These are phyloP conservation scores for Mayetiola destructor DNA, from an alignment of 2,888 invertebrate genomes.

Conservation along the genomic window DNA sequence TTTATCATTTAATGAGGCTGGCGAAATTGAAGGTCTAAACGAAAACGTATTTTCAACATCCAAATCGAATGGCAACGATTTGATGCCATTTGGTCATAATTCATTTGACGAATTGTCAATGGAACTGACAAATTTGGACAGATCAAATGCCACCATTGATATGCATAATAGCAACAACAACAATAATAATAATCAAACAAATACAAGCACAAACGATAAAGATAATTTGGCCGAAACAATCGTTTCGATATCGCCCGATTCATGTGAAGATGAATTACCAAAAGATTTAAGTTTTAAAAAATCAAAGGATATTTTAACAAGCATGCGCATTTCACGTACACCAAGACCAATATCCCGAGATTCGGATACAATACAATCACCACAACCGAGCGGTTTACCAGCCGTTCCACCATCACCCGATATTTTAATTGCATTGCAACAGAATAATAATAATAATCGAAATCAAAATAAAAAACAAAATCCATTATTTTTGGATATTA, in stretches of 20 bases:
- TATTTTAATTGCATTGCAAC: conserved; percentile 36
- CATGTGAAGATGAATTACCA: conserved; percentile 40
- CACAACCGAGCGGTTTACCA: conserved; percentile 56
- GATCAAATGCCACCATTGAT: too few relatives aligned
- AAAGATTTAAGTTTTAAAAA: conserved; percentile 46
- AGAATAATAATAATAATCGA: conserved; percentile 18
- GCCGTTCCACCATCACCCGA: conserved; percentile 56
- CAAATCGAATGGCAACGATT: conserved; percentile 18
- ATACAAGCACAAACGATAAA: conserved; percentile 12
- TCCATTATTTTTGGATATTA: conserved; percentile 40
- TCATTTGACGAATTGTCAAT: conserved; percentile 37
- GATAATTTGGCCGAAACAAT: conserved; percentile 19
- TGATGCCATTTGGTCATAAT: conserved; percentile 17
- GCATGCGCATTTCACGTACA: conserved; percentile 31
- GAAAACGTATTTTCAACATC: conserved; percentile 29
- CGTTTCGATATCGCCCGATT: conserved; percentile 23
- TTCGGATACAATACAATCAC: conserved; percentile 58
- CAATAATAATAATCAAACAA: background rate
- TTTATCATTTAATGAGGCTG: conserved; percentile 32
- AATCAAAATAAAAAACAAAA: conserved; percentile 20
- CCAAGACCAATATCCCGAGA: conserved; percentile 49
- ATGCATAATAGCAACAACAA: conserved; percentile 14
- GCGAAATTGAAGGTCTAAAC: conserved; percentile 32
- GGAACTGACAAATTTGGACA: conserved; percentile 42
- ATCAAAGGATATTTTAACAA: conserved; percentile 30